These are phyloP conservation scores for Cavia porcellus DNA, from an alignment of 2,113 vertebrate species.

Conservation along the genomic window DNA sequence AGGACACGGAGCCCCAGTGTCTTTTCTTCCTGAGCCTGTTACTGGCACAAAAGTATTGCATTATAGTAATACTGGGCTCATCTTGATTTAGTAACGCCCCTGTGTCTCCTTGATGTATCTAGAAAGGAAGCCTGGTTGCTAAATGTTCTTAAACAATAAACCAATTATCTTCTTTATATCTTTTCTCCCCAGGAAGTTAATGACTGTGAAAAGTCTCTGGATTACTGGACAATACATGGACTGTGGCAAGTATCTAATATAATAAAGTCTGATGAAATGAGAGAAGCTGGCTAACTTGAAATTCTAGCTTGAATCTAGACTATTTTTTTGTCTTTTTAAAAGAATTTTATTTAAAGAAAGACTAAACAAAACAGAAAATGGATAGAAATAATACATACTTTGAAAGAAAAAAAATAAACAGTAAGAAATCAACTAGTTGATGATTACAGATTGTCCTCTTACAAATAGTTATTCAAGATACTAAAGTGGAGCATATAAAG, in stretches of 20 bases:
- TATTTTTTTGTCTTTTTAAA: too few species aligned
- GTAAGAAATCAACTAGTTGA: too few species aligned
- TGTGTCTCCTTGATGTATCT: accelerated
- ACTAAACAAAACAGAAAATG: too few species aligned
- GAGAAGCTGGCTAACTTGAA: background rate
- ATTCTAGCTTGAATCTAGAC: background rate
- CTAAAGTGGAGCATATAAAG: too few species aligned
- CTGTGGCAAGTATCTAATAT: constrained; percentile 83
- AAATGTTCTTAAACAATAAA: background rate
- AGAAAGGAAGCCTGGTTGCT: background rate
- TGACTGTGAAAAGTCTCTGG: constrained; percentile 84
- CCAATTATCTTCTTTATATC: background rate
- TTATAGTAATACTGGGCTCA: accelerated
- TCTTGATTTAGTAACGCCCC: accelerated
- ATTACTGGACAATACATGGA: constrained; percentile 91
- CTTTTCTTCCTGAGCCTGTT: accelerated
- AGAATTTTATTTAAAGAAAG: too few species aligned
- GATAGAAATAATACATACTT: too few species aligned
- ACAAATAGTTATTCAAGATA: too few species aligned
- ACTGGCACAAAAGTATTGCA: too few species aligned
- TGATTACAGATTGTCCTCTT: too few species aligned
- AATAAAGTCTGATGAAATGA: accelerated
- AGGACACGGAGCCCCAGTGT: accelerated
- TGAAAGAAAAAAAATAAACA: too few species aligned
- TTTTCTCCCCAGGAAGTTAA: constrained; percentile 82